phyloP scores from a whole-genome alignment of 2,113 vertebrate species.

The Scolopax mira region DNA sequence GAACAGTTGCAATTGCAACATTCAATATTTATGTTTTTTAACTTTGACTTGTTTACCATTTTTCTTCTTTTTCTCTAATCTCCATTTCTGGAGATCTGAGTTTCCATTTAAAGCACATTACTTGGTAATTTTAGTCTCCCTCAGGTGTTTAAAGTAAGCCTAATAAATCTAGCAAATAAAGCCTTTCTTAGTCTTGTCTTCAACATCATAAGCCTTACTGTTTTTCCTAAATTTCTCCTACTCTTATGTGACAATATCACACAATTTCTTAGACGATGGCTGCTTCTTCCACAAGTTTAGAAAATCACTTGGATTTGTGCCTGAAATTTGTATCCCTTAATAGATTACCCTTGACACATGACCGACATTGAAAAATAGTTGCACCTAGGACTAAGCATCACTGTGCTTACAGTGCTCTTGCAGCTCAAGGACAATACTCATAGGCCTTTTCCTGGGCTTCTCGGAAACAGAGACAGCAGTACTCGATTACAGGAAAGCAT shows the following conservation, averaged over 20 bases:
- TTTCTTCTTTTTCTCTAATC: not conserved
- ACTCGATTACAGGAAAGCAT: not conserved
- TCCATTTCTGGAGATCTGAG: not conserved
- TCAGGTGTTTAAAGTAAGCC: not conserved
- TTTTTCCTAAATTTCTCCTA: not conserved
- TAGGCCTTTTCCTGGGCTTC: not conserved
- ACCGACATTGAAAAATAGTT: not conserved
- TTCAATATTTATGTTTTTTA: not conserved
- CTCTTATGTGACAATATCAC: not conserved
- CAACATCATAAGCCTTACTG: not conserved
- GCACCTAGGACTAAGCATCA: not conserved
- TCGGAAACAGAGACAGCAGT: not conserved
- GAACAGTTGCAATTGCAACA: not conserved
- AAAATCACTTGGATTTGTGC: not conserved
- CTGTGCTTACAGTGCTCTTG: not conserved
- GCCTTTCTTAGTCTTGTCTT: not conserved
- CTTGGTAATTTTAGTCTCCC: not conserved
- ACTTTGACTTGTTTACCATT: not conserved
- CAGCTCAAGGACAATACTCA: not conserved
- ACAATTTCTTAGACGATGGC: not conserved
- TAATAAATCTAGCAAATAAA: not conserved
- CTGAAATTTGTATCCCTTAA: not conserved
- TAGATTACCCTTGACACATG: not conserved
- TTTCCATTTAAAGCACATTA: not conserved
- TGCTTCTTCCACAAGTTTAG: not conserved